Evolutionary conservation across 92 coral and sea anemone genomes (phyloP).

Genomic region (Plumapathes pennacea): DNA sequence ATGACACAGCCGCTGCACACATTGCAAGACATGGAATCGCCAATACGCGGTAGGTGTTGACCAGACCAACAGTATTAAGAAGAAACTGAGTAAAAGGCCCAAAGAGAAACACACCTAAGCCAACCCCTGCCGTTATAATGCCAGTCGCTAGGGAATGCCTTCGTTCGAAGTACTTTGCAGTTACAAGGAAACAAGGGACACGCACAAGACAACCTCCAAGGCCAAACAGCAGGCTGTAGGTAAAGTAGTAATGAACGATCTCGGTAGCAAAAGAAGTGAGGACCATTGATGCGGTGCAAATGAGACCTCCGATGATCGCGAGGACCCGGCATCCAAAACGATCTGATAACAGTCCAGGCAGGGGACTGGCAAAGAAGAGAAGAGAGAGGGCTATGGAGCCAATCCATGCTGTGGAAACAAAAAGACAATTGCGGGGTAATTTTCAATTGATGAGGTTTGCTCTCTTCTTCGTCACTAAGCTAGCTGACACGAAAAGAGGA

Average conservation of each 20-base stretch:
- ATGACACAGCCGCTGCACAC: background rate
- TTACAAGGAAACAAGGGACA: background rate
- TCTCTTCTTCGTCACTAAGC: too few species aligned
- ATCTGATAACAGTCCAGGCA: constrained; percentile 17
- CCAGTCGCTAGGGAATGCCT: constrained; percentile 43
- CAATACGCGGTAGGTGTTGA: constrained; percentile 6
- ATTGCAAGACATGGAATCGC: background rate
- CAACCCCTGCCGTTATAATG: constrained; percentile 27
- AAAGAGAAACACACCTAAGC: constrained; percentile 40
- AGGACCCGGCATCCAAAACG: constrained; percentile 21
- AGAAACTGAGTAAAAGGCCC: constrained; percentile 18
- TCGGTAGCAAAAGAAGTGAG: constrained; percentile 21
- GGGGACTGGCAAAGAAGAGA: constrained; percentile 5
- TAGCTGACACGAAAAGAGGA: too few species aligned
- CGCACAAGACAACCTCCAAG: background rate
- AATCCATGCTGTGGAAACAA: background rate
- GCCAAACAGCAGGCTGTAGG: constrained; percentile 11
- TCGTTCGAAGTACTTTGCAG: background rate
- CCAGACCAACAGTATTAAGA: constrained; percentile 4
- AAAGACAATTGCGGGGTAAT: too few species aligned
- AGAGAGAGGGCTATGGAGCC: constrained; percentile 1
- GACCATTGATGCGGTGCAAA: constrained; percentile 5
- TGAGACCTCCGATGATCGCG: constrained; percentile 15
- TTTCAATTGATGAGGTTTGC: too few species aligned
- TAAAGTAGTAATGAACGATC: constrained; percentile 7